Evolutionary conservation across 1,140 invertebrate genomes (phyloP).

Genomic region (Bombus sibiricus): DNA sequence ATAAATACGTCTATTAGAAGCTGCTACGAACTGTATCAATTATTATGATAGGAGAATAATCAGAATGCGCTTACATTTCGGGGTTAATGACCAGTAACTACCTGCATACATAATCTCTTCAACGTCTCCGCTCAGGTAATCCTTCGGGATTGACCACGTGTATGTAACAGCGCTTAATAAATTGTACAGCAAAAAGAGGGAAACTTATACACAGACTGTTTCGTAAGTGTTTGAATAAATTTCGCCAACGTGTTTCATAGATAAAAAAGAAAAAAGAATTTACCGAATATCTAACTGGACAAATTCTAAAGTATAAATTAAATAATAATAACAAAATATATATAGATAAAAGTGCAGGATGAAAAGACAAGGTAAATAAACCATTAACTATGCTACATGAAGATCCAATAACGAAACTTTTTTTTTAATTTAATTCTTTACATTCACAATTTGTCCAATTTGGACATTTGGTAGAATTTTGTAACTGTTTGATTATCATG

Average conservation of each 20-base stretch:
- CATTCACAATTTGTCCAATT: too few species aligned
- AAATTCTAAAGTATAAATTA: too few species aligned
- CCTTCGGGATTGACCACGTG: not conserved
- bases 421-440: too few species aligned
- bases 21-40: conserved; percentile 28
- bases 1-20: conserved; percentile 30
- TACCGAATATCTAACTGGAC: too few species aligned
- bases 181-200: not conserved
- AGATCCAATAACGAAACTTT: too few species aligned
- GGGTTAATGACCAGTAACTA: conserved; percentile 27
- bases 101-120: not conserved
- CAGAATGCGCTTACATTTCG: conserved; percentile 18
- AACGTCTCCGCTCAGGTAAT: not conserved
- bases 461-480: too few species aligned
- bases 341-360: not conserved
- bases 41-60: conserved; percentile 37
- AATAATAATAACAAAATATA: too few species aligned
- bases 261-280: not conserved
- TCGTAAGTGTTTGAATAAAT: not conserved
- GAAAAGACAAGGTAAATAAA: not conserved
- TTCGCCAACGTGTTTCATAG: not conserved
- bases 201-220: not conserved
- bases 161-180: too few species aligned
- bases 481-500: too few species aligned
- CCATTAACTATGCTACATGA: too few species aligned